Evolutionary conservation across 2,113 vertebrate genomes (phyloP).

Genomic region (Crotalus helleri): DNA sequence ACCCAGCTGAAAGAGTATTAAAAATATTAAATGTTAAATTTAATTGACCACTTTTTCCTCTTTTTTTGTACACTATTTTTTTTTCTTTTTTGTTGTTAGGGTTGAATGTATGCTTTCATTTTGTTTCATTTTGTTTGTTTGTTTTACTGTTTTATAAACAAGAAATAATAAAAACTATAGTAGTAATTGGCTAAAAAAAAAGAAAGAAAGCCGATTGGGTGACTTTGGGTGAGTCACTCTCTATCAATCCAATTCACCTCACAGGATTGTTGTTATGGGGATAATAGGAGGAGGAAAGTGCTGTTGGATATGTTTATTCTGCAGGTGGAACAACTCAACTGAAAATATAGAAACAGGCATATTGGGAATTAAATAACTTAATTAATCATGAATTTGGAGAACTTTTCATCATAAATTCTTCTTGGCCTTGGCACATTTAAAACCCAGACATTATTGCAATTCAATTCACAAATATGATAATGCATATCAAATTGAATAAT

Average conservation of each 20-base stretch:
- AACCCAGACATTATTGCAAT: background rate
- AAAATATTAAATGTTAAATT: too few relatives aligned
- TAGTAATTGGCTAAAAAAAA: too few relatives aligned
- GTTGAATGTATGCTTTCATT: too few relatives aligned
- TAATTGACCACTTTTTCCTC: too few relatives aligned
- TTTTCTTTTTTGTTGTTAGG: too few relatives aligned
- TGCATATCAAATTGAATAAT: constrained; percentile 15
- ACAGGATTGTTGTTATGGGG: background rate
- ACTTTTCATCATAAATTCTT: constrained; percentile 5
- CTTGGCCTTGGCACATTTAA: constrained; percentile 6
- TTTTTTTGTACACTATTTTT: too few relatives aligned
- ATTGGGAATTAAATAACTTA: constrained; percentile 1
- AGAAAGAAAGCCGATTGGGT: background rate
- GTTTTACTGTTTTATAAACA: too few relatives aligned
- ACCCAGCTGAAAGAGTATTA: too few relatives aligned
- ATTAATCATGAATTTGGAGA: background rate
- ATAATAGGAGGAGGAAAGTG: background rate
- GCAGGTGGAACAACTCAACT: constrained; percentile 5
- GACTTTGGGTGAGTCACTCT: background rate
- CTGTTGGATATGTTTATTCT: background rate
- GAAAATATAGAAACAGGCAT: constrained; percentile 18
- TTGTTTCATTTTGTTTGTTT: too few relatives aligned
- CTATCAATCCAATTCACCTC: background rate
- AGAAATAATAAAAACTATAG: too few relatives aligned
- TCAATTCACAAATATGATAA: constrained; percentile 8